These are phyloP conservation scores for Eupelmus urozonus DNA, from an alignment of 2,888 invertebrate genomes.

Conservation along the genomic window DNA sequence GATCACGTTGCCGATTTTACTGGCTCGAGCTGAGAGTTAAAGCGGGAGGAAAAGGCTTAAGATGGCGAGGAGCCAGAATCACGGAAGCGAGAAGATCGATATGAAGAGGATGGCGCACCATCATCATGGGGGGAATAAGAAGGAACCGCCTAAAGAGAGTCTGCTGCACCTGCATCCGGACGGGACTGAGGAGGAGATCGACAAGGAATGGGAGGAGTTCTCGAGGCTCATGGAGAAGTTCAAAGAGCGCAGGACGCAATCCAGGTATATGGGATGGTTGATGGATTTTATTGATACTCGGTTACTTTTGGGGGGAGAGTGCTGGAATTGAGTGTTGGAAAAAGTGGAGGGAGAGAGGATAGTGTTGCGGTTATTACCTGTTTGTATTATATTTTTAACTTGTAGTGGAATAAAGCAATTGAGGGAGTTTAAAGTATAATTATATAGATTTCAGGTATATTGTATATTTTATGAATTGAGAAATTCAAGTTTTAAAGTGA, in stretches of 20 bases:
- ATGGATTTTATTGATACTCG: too few relatives aligned
- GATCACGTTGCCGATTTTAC: neutral
- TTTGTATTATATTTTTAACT: too few relatives aligned
- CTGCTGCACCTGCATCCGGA: conserved; percentile 75
- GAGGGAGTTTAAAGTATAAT: too few relatives aligned
- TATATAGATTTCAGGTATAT: too few relatives aligned
- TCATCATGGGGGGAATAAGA: conserved; percentile 64
- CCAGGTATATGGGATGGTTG: too few relatives aligned
- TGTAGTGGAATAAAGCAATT: too few relatives aligned
- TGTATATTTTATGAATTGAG: too few relatives aligned
- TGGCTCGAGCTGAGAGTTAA: neutral
- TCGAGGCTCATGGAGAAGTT: conserved; percentile 79
- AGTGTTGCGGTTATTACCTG: too few relatives aligned
- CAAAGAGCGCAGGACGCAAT: conserved; percentile 71
- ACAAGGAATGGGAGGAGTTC: conserved; percentile 82
- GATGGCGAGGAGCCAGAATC: conserved; percentile 44
- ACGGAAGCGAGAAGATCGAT: conserved; percentile 47
- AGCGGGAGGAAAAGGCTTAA: neutral
- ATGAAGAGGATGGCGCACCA: conserved; percentile 54
- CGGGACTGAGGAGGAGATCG: conserved; percentile 79
- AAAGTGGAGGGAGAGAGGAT: too few relatives aligned
- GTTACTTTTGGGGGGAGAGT: too few relatives aligned
- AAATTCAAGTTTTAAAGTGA: too few relatives aligned
- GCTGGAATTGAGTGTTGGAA: too few relatives aligned
- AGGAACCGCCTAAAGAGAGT: conserved; percentile 70